phyloP scores from a whole-genome alignment of 2,888 invertebrate species.

The Stictocephala bisonia region DNA sequence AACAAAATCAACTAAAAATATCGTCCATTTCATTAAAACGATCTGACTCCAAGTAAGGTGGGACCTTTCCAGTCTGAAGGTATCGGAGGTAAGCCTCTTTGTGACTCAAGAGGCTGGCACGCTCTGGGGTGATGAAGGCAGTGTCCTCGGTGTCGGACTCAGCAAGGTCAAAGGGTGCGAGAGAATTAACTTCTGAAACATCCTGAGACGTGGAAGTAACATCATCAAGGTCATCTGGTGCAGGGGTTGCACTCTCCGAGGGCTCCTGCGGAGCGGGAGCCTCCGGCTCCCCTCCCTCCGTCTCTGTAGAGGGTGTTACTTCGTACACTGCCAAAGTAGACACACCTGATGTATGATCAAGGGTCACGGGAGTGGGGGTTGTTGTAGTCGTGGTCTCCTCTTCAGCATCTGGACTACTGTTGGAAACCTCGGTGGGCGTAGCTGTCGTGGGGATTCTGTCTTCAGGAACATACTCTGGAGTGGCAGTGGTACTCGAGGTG shows the following conservation, averaged over 20 bases:
- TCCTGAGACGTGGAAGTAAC: no score
- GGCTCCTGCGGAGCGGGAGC: neutral
- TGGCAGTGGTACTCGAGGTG: no score
- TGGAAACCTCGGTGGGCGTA: no score
- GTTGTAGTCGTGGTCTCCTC: neutral
- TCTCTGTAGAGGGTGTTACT: slow-evolving; percentile 26
- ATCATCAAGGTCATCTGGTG: no score
- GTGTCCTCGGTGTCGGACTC: neutral
- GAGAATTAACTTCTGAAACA: no score
- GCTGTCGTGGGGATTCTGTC: no score
- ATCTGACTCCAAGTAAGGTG: slow-evolving; percentile 10
- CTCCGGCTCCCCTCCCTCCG: no score
- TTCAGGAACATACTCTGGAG: no score
- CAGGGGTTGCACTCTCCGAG: no score
- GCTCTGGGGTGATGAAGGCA: slow-evolving; percentile 29
- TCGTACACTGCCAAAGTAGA: slow-evolving; percentile 32
- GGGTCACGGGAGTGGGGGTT: neutral
- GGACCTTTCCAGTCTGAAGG: slow-evolving; percentile 14
- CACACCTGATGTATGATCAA: neutral
- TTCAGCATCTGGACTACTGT: no score
- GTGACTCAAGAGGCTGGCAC: slow-evolving; percentile 17
- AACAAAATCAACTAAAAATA: no score
- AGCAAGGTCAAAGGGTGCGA: no score
- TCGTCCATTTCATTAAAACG: neutral
- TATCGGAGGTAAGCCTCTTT: slow-evolving; percentile 5